Evolutionary conservation across 1,140 invertebrate species (phyloP).

Genomic region (Calycopis cecrops): DNA sequence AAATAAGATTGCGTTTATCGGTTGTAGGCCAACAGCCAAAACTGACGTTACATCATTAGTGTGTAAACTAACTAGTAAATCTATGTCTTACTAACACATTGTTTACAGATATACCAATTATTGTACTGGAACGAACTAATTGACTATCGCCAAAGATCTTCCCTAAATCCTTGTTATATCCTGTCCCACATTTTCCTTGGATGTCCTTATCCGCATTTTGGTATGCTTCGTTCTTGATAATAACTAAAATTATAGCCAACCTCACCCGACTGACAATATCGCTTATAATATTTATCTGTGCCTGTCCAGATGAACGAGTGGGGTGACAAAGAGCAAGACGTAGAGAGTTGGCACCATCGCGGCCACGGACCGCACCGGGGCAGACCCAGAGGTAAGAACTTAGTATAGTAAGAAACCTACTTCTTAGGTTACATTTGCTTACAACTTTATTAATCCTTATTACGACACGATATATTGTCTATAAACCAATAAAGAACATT

Average conservation of each 20-base stretch:
- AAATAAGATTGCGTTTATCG: too few species aligned
- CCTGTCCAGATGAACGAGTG: conserved; percentile 59
- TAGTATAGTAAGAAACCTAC: background rate
- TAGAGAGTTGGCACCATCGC: conserved; percentile 62
- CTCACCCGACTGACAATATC: background rate
- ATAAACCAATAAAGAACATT: too few species aligned
- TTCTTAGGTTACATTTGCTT: too few species aligned
- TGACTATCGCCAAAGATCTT: conserved; percentile 53
- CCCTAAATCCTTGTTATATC: conserved; percentile 51
- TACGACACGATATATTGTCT: too few species aligned
- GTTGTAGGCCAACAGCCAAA: too few species aligned
- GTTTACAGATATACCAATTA: conserved; percentile 47
- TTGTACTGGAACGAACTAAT: conserved; percentile 59
- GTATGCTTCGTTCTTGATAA: conserved; percentile 42
- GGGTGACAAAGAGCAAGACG: conserved; percentile 64
- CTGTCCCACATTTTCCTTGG: conserved; percentile 70
- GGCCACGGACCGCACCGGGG: conserved; percentile 58
- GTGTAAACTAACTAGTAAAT: too few species aligned
- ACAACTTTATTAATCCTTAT: too few species aligned
- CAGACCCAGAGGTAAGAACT: conserved; percentile 49
- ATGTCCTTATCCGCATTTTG: conserved; percentile 64
- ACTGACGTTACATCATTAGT: too few species aligned
- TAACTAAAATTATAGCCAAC: background rate
- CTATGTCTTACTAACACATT: conserved; percentile 18
- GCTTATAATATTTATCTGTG: conserved; percentile 13